Evolutionary conservation across 2,888 invertebrate species (phyloP), one percentile per base, ranked within the genome.

Genomic region (Chrysina gloriosa): DNA sequence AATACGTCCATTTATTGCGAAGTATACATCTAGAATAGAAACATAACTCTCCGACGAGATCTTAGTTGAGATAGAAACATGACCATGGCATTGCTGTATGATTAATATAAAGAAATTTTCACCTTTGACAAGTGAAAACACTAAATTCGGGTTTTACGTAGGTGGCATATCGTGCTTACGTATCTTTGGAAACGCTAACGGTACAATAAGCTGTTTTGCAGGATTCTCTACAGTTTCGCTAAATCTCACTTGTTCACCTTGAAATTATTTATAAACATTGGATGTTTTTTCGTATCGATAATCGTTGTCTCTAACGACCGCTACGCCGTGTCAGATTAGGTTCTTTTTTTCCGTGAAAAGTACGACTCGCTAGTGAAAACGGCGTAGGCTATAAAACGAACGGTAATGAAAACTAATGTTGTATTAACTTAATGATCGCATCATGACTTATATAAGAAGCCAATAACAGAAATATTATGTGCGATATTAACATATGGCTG

Each of bases 201-300:
- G 58, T 61, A 61, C n/a, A 61, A n/a, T 9, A 48, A 14, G 36
- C 39, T 50, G 50, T 45, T 52, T 42, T 34, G 39, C 52, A 50
- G 50, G 16, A 50, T 36, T 64, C 50, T 36, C 64, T 7, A 31
- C 50, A 19, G 50, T 27, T 64, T 52, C 25, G 36, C 16, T 64
- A 64, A 64, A 52, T 52, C 64, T 50, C 64, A 64, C 64, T 42
- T 39, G 64, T 36, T 64, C 29, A 64, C 64, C 64, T 64, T 64
- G 64, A 64, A 47, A 61, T 61, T 61, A 61, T 61, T 61, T 61
- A 42, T 61, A 61, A 42, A 42, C 29, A 42, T n/a, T 27, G 16
- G 27, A 39, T 27, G 39, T 1, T 42, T 42, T 61, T 61, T 42
- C 42, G 16, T 25, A 14, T 27, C 42, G 58, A 16, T 42, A 45